Evolutionary conservation across 2,797 vertebrate genomes (phyloP), one percentile per base, ranked within the genome.

Genomic region (Sebastes matsubarae): DNA sequence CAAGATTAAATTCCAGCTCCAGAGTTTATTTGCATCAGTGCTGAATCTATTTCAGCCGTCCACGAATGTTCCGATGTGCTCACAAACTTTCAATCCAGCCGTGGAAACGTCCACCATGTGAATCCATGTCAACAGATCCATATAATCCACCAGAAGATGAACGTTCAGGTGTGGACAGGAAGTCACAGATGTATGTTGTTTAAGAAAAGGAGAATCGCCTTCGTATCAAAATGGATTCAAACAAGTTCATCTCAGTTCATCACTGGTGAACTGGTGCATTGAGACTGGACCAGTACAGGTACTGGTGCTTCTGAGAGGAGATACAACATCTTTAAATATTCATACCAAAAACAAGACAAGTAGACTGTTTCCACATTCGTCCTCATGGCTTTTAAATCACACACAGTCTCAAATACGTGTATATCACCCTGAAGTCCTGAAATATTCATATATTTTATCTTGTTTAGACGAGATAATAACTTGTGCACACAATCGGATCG

Each of bases 1-100:
- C 27, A 10, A 22, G n/a, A 18, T 61, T 6, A 50, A 12, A 14
- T 13, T 50, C 32, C 66, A 57, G 82, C 38, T 12, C 55, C 42
- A 46, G 42, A 46, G 42, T 18, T 46, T 46, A 46, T 71, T 81
- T 79, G 50, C 83, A 82, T 83, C 72, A 52, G 22, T 27, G 20
- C 57, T 54, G 16, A 29, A 38, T 67, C 57, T 30, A 57, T 52
- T 63, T 73, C 42, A 66, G 60, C 18, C 2, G 34, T 86, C 36
- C 29, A 9, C 11, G 5, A 36, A 60, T 18, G 57, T 42, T 38
- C 29, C 29, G 8, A 20, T 57, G 34, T 29, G 34, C 59, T 60
- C 22, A 54, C 24, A 16, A 12, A 34, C 16, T 10, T 42, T 2
- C 14, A 46, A 55, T 75, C 71, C 61, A 46, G 7, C 16, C 2